Evolutionary conservation across 2,113 vertebrate species (phyloP).

Genomic region (Pluvialis apricaria): DNA sequence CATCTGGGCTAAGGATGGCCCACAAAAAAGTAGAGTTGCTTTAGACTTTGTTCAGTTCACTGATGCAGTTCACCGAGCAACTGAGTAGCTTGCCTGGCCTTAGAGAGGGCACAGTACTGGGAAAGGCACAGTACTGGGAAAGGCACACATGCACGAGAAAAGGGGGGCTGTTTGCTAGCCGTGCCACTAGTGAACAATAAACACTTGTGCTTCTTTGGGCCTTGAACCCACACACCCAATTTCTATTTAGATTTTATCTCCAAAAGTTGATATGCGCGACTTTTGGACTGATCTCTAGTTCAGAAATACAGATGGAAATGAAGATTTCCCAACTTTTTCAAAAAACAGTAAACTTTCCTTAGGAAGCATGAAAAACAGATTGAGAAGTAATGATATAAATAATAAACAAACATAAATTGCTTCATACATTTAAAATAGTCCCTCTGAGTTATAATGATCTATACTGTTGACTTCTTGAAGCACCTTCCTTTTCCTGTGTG

Average conservation of each 20-base stretch:
- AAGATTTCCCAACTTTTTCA: neutral
- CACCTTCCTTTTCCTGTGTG: conserved; percentile 47
- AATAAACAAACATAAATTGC: conserved; percentile 11
- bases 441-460: neutral
- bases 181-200: neutral
- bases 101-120: neutral
- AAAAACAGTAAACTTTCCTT: neutral
- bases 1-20: fast-evolving
- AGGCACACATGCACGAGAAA: neutral
- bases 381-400: neutral
- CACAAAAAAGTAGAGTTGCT: neutral
- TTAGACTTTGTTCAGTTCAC: neutral
- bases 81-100: neutral
- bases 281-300: neutral
- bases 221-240: neutral
- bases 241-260: neutral
- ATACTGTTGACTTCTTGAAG: conserved; percentile 39
- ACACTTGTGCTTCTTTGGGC: neutral
- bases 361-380: neutral
- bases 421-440: conserved; percentile 8
- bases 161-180: neutral
- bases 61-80: neutral
- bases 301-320: neutral
- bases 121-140: neutral
- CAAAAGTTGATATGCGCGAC: neutral